phyloP scores from a whole-genome alignment of 2,888 invertebrate species.

The Cheilosia soror region DNA sequence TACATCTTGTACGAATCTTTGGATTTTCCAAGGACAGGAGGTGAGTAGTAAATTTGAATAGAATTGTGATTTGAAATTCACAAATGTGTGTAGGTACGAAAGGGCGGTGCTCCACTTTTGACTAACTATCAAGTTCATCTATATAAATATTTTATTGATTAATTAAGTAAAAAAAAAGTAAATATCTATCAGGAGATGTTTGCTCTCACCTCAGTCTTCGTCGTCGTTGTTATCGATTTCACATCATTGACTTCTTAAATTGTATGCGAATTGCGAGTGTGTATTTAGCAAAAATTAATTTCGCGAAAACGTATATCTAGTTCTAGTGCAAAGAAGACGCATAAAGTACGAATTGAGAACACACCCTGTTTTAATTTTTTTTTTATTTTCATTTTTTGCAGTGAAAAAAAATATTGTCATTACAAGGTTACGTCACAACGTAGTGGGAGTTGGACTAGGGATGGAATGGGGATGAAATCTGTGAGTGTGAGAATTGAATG shows the following conservation, averaged over 20 bases:
- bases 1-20: constrained; percentile 4
- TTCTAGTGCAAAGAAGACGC: not conserved
- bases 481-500: not conserved
- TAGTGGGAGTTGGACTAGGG: not conserved
- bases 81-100: not conserved
- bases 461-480: constrained; percentile 14
- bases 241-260: constrained; percentile 10
- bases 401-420: constrained; percentile 51
- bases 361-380: constrained; percentile 34
- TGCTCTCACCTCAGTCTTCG: not conserved
- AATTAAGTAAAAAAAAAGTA: constrained; percentile 8
- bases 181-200: constrained; percentile 36
- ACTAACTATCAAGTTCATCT: constrained; percentile 50
- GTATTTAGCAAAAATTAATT: not conserved
- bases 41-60: constrained; percentile 24
- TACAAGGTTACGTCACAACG: constrained; percentile 60
- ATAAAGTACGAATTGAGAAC: constrained; percentile 13
- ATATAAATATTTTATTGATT: constrained; percentile 49
- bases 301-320: not conserved
- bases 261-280: not conserved
- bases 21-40: constrained; percentile 36
- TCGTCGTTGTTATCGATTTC: constrained; percentile 41
- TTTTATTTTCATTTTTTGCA: constrained; percentile 10
- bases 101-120: constrained; percentile 35
- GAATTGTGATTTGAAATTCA: not conserved